Conservation (phyloP, 2,113 vertebrate genomes). For the Calidris pygmaea region DNA sequence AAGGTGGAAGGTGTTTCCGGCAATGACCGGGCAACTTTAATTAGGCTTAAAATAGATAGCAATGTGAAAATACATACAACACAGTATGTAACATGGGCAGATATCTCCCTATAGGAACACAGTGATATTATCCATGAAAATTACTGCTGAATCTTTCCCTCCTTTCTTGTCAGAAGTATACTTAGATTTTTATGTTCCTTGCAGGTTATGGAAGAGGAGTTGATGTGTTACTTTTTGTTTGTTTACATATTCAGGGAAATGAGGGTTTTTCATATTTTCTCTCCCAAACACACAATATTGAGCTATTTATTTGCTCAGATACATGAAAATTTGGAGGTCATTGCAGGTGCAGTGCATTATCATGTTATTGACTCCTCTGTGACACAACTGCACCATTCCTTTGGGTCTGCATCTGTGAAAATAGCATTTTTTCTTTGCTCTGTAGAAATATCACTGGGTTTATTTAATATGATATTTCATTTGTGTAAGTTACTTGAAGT, state of each 20-base stretch:
- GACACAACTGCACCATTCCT: not conserved
- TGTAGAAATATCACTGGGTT: not conserved
- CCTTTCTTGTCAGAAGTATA: not conserved
- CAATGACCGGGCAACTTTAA: not conserved
- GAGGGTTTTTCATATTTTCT: not conserved
- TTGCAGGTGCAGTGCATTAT: not conserved
- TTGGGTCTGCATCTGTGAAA: not conserved
- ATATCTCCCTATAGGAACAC: not conserved
- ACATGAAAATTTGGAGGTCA: not conserved
- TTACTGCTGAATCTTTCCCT: not conserved
- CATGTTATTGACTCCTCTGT: not conserved
- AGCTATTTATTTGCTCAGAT: not conserved
- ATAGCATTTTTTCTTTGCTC: not conserved
- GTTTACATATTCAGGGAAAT: not conserved
- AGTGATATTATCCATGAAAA: not conserved
- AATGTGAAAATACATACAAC: not conserved
- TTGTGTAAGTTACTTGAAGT: too few species aligned
- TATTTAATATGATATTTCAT: not conserved
- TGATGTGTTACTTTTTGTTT: not conserved
- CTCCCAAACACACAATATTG: not conserved
- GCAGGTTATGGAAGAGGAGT: not conserved
- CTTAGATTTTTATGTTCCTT: not conserved
- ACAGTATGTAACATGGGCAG: not conserved
- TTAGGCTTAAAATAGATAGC: not conserved
- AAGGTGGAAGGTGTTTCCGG: not conserved